Percentiles rank a stretch among this genome's conserved stretches.
These are phyloP conservation scores for Ahaetulla prasina DNA, from an alignment of 2,113 vertebrate genomes.

Conservation along the genomic window DNA sequence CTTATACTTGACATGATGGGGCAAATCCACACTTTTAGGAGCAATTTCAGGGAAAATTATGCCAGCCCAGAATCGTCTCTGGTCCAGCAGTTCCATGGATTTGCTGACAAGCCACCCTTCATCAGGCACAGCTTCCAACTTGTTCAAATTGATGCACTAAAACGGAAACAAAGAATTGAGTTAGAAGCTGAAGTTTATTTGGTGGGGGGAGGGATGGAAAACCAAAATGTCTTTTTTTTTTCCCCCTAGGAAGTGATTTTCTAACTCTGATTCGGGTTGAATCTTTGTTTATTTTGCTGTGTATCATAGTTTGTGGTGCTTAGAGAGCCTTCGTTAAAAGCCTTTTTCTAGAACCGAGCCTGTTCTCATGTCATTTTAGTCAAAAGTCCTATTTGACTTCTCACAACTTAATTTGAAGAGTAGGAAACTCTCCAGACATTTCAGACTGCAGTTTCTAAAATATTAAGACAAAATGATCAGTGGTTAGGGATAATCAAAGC, in stretches of 20 bases:
- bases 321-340: not conserved
- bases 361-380: not conserved
- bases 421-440: not conserved
- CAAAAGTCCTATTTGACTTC: not conserved
- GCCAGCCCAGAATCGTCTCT: constrained; percentile 94
- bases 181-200: not conserved
- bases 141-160: constrained; percentile 95
- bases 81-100: constrained; percentile 87
- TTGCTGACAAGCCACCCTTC: constrained; percentile 85
- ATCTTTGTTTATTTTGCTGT: not conserved
- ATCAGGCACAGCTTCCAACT: constrained; percentile 83
- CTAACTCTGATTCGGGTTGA: not conserved
- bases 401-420: not conserved
- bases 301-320: not conserved
- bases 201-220: not conserved
- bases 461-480: not conserved
- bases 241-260: not conserved
- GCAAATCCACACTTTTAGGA: constrained; percentile 74
- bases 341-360: not conserved
- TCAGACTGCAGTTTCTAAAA: not conserved
- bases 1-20: constrained; percentile 88
- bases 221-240: not conserved
- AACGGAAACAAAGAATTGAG: not conserved
- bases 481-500: not conserved
- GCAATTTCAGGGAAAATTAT: constrained; percentile 84